Percentiles rank a stretch among this genome's conserved stretches.
Evolutionary conservation across 2,113 vertebrate species (phyloP).

Genomic region (Rostratula benghalensis): DNA sequence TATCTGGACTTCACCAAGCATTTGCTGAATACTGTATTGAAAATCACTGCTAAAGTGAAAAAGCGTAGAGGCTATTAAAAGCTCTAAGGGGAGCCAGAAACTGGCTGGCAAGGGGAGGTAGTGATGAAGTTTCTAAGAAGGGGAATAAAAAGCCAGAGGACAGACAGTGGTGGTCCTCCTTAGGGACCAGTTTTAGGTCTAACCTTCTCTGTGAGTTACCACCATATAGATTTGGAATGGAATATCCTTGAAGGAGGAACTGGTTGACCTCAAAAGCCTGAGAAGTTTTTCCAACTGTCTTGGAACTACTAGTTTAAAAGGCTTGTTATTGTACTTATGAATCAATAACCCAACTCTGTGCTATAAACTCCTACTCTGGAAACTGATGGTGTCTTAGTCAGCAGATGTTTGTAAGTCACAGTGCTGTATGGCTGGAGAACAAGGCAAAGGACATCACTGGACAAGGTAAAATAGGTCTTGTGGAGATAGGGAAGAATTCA

Average conservation of each 20-base stretch:
- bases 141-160: background rate
- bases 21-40: background rate
- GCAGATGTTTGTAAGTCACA: background rate
- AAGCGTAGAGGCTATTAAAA: background rate
- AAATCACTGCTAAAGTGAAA: background rate
- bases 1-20: background rate
- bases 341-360: background rate
- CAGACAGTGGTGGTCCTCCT: background rate
- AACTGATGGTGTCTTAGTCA: background rate
- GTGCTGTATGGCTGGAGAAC: background rate
- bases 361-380: background rate
- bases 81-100: background rate
- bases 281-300: background rate
- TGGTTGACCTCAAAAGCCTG: background rate
- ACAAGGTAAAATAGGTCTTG: background rate
- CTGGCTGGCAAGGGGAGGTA: background rate
- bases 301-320: background rate
- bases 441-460: background rate
- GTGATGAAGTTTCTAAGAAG: background rate
- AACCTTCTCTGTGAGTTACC: background rate
- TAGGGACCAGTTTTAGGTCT: background rate
- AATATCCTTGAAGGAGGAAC: background rate
- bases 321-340: background rate
- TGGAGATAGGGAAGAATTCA: background rate
- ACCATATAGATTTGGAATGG: background rate